These are phyloP conservation scores for Podotricha telesiphe DNA, from an alignment of 2,888 invertebrate genomes.

Conservation along the genomic window DNA sequence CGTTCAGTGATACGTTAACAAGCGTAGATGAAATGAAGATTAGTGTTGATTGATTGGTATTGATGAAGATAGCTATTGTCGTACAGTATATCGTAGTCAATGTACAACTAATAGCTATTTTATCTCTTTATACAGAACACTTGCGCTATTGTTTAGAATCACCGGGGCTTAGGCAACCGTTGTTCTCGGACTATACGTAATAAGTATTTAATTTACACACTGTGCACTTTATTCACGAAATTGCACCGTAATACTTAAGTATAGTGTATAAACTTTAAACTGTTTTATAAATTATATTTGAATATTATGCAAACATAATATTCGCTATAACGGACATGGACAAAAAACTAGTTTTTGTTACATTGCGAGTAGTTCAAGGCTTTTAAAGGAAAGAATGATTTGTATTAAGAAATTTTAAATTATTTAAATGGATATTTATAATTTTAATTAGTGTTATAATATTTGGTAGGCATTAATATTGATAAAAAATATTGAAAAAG, in stretches of 20 bases:
- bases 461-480: background rate
- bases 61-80: constrained; percentile 8
- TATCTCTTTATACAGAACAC: constrained; percentile 20
- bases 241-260: background rate
- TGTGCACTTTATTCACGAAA: constrained; percentile 1
- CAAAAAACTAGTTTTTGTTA: background rate
- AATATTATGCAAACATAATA: background rate
- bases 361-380: constrained; percentile 14
- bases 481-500: constrained; percentile 22
- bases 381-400: constrained; percentile 1
- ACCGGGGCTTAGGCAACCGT: constrained; percentile 26
- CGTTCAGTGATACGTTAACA: constrained; percentile 23
- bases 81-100: constrained; percentile 20
- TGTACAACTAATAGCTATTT: constrained; percentile 28
- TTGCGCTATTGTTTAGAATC: constrained; percentile 34
- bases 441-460: background rate
- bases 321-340: background rate
- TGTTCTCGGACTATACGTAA: constrained; percentile 6
- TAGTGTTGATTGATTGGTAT: constrained; percentile 30
- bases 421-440: background rate
- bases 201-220: constrained; percentile 18
- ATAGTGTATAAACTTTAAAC: background rate
- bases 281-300: constrained; percentile 6
- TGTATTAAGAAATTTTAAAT: constrained; percentile 5
- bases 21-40: constrained; percentile 23